phyloP scores from a whole-genome alignment of 1,140 invertebrate genomes.

The Tribolium madens region DNA sequence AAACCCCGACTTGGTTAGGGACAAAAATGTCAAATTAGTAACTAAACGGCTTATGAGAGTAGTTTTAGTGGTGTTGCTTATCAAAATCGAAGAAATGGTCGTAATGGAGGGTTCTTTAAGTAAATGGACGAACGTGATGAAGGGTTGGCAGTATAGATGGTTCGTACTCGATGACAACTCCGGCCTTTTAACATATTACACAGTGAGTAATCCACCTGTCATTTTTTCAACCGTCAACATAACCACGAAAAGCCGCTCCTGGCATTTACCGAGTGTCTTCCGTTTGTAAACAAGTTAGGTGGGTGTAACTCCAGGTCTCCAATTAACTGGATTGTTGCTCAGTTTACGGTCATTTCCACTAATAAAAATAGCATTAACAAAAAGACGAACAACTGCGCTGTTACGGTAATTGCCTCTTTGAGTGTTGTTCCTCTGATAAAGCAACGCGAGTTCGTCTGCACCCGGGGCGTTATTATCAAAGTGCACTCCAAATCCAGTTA shows the following conservation, averaged over 20 bases:
- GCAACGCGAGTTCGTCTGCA: neutral
- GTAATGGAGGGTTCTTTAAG: conserved; percentile 97
- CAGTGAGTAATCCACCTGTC: conserved; percentile 76
- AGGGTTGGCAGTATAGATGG: conserved; percentile 99
- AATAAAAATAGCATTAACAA: neutral
- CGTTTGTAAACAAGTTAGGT: conserved; percentile 40
- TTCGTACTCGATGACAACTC: conserved; percentile 98
- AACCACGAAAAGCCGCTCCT: conserved; percentile 24
- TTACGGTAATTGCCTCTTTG: neutral
- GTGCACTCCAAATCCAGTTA: neutral
- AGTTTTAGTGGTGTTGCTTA: conserved; percentile 51
- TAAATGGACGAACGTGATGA: conserved; percentile 99
- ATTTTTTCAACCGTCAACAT: conserved; percentile 18
- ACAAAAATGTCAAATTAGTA: conserved; percentile 50
- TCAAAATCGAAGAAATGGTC: conserved; percentile 66
- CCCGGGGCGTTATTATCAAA: neutral
- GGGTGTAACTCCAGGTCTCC: conserved; percentile 21
- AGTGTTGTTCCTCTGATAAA: neutral
- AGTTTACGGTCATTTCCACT: neutral
- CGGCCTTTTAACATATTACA: conserved; percentile 96
- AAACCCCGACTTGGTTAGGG: neutral
- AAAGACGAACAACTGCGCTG: neutral
- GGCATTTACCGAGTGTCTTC: neutral
- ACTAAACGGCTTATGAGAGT: conserved; percentile 43
- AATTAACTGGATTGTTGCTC: neutral